Percentiles rank a stretch among this genome's conserved stretches.
Evolutionary conservation across 2,888 invertebrate genomes (phyloP).

Genomic region (Lutraria lutraria): DNA sequence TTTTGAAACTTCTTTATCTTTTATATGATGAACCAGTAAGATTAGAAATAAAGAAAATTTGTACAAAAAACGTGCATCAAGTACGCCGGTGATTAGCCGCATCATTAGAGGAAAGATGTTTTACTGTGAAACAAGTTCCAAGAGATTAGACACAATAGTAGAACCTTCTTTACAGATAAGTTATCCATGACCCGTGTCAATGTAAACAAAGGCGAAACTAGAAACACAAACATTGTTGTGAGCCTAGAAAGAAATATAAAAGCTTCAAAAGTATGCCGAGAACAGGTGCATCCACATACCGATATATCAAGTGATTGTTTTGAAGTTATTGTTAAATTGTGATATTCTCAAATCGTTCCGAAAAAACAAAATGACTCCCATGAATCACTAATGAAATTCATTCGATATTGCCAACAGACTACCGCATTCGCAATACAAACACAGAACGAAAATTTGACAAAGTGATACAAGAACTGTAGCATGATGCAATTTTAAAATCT

Average conservation of each 20-base stretch:
- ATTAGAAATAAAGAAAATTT: slow-evolving; percentile 6
- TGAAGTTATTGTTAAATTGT: too few relatives aligned
- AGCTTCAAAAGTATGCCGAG: not conserved
- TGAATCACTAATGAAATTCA: too few relatives aligned
- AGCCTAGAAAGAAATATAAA: not conserved
- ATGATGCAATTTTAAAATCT: too few relatives aligned
- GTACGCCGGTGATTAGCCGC: slow-evolving; percentile 54
- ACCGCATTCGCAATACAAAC: too few relatives aligned
- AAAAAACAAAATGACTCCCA: too few relatives aligned
- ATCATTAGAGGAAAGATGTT: slow-evolving; percentile 50
- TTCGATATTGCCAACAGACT: too few relatives aligned
- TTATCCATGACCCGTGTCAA: slow-evolving; percentile 2
- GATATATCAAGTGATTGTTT: too few relatives aligned
- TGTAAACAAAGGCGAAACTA: slow-evolving; percentile 8
- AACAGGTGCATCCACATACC: slow-evolving; percentile 1
- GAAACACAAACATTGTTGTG: not conserved
- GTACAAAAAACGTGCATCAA: slow-evolving; percentile 28
- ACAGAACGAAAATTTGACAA: too few relatives aligned
- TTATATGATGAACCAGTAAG: not conserved
- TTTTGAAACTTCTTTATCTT: slow-evolving; percentile 4
- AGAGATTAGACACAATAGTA: slow-evolving; percentile 30
- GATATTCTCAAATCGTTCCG: too few relatives aligned
- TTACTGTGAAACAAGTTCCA: slow-evolving; percentile 25
- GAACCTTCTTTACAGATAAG: slow-evolving; percentile 3
- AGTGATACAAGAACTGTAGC: too few relatives aligned